Conservation (phyloP, 37 sponge, comb jelly and placozoan genomes). For the Crambe crambe region DNA sequence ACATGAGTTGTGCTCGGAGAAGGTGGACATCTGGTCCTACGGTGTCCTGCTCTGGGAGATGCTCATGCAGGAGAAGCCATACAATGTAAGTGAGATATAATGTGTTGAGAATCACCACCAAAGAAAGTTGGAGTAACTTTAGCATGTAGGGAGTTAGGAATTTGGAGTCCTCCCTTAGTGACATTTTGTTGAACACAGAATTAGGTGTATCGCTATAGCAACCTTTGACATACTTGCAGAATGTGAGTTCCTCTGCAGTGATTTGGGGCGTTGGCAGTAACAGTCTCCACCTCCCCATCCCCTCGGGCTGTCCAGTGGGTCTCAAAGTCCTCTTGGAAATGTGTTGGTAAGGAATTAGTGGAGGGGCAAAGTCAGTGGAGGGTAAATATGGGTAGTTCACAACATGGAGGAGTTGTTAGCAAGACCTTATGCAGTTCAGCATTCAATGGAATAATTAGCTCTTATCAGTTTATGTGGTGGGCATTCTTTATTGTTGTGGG, state of each 20-base stretch:
- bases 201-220: too few species aligned
- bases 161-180: neutral
- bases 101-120: too few species aligned
- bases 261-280: conserved; percentile 86
- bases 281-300: conserved; percentile 76
- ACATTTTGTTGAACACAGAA: too few species aligned
- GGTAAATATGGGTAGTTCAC: too few species aligned
- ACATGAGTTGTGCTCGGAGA: conserved; percentile 80
- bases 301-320: conserved; percentile 73
- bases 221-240: conserved; percentile 58
- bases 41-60: conserved; percentile 89
- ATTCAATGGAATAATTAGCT: too few species aligned
- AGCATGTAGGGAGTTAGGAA: neutral
- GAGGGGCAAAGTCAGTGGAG: too few species aligned
- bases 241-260: conserved; percentile 64
- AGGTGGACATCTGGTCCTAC: conserved; percentile 90
- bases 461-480: too few species aligned
- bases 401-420: too few species aligned
- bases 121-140: too few species aligned
- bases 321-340: conserved; percentile 68
- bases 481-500: too few species aligned
- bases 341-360: conserved; percentile 90
- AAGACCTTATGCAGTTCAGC: too few species aligned
- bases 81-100: conserved; percentile 47
- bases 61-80: conserved; percentile 77